phyloP scores from a whole-genome alignment of 2,888 invertebrate genomes.

The Deroplatys truncata region DNA sequence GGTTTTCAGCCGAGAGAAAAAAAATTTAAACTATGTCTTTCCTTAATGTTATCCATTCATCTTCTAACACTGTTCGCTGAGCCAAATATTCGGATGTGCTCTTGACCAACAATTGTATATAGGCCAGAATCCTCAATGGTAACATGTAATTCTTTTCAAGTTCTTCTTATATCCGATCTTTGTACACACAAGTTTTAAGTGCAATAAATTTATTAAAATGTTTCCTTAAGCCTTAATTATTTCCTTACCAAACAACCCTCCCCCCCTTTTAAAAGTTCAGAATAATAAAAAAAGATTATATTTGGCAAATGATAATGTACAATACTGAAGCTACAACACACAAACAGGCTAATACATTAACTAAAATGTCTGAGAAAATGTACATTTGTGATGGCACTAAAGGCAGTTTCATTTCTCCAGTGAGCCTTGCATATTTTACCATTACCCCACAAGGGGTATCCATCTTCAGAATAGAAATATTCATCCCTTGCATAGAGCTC shows the following conservation, averaged over 20 bases:
- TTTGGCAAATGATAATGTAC: neutral
- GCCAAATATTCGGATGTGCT: neutral
- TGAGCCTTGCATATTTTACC: neutral
- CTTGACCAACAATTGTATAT: neutral
- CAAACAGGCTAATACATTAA: neutral
- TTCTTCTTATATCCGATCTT: neutral
- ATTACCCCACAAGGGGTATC: neutral
- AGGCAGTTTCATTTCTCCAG: conserved; percentile 1
- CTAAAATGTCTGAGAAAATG: conserved; percentile 7
- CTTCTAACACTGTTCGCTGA: neutral
- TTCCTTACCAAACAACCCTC: neutral
- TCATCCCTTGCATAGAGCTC: neutral
- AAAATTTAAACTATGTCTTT: neutral
- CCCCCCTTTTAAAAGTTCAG: neutral
- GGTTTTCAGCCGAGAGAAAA: neutral
- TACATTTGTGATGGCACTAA: conserved; percentile 9
- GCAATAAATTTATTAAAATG: neutral
- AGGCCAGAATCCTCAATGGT: neutral
- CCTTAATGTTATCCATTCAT: neutral
- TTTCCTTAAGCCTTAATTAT: neutral
- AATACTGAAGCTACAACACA: neutral
- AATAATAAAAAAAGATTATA: neutral
- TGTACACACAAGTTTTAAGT: neutral
- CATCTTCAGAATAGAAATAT: neutral
- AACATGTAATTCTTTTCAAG: neutral